Conservation (phyloP, 2,888 invertebrate species). For the Leucophora obtusa region DNA sequence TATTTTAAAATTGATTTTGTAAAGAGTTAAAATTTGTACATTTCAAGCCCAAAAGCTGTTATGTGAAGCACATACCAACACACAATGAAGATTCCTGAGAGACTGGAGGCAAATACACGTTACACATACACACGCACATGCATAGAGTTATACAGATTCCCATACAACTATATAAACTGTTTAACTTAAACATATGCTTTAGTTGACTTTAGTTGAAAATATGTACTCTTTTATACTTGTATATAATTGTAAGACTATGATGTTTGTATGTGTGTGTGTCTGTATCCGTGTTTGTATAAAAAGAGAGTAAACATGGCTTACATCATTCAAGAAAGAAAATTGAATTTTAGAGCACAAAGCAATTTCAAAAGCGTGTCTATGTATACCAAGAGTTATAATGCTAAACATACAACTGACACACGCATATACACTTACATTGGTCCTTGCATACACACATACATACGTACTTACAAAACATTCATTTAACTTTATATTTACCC, state of each 20-base stretch:
- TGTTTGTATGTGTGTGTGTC: conserved; percentile 22
- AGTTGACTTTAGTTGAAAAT: conserved; percentile 62
- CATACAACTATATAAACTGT: conserved; percentile 51
- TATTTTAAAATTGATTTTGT: conserved; percentile 61
- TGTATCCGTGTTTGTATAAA: conserved; percentile 52
- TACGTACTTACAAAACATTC: conserved; percentile 38
- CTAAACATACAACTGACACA: conserved; percentile 10
- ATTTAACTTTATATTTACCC: conserved; percentile 63
- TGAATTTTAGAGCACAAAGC: conserved; percentile 75
- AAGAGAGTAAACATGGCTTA: conserved; percentile 69
- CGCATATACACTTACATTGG: background rate
- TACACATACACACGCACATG: conserved; percentile 34
- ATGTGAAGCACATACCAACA: conserved; percentile 46
- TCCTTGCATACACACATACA: conserved; percentile 2
- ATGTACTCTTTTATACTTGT: conserved; percentile 35
- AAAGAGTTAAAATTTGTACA: conserved; percentile 63
- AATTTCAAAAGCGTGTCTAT: conserved; percentile 63
- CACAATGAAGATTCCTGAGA: conserved; percentile 62
- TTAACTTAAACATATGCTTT: conserved; percentile 64
- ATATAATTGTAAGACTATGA: conserved; percentile 15
- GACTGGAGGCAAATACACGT: conserved; percentile 72
- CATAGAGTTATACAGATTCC: background rate
- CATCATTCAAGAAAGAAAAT: conserved; percentile 72
- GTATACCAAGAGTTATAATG: conserved; percentile 54
- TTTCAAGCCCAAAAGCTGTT: conserved; percentile 62